These are phyloP conservation scores for Trichonephila inaurata DNA, from an alignment of 1,140 invertebrate species.

Conservation along the genomic window DNA sequence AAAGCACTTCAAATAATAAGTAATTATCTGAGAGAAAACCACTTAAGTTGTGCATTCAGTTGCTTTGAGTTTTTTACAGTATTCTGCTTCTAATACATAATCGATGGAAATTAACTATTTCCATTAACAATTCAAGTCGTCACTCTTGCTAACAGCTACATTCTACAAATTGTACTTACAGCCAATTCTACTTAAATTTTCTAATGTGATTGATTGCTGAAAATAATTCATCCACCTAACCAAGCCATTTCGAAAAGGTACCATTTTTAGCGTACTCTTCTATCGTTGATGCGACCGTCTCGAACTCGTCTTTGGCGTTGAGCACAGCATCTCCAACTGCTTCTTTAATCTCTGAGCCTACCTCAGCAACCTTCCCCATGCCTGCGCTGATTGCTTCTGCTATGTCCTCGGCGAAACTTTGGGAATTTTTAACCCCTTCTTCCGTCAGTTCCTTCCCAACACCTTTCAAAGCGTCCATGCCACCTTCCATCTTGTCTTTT, in stretches of 20 bases:
- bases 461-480: constrained; percentile 8
- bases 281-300: constrained; percentile 51
- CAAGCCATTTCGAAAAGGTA: neutral
- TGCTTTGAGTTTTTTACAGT: no score
- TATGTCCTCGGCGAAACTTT: constrained; percentile 22
- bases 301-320: constrained; percentile 47
- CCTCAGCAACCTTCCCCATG: constrained; percentile 30
- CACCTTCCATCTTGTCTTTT: constrained; percentile 35
- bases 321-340: neutral
- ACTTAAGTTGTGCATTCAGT: no score
- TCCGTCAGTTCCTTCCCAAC: constrained; percentile 23
- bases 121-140: no score
- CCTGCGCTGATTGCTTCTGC: neutral
- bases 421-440: neutral
- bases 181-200: no score
- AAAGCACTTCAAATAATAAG: no score
- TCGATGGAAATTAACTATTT: no score
- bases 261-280: constrained; percentile 16
- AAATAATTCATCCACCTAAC: neutral
- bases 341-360: constrained; percentile 33
- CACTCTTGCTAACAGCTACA: no score
- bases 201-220: neutral
- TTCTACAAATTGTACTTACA: no score
- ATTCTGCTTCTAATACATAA: no score
- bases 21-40: no score